Base-by-base conservation (phyloP, 2,797 vertebrate species). In the Falco cherrug region DNA sequence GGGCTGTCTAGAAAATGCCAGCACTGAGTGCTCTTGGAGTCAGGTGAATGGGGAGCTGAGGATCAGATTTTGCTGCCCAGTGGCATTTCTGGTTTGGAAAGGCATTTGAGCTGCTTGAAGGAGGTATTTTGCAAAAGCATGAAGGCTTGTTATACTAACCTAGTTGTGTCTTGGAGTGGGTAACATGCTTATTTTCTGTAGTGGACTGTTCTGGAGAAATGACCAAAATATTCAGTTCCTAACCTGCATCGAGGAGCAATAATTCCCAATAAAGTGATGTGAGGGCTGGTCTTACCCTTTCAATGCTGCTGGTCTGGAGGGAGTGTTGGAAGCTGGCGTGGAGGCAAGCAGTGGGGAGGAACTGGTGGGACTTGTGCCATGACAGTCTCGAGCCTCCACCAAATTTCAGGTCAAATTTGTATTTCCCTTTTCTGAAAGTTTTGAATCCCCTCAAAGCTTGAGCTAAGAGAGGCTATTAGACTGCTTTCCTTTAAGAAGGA, bases 231-330 rank as follows among this genome's bases (percentile, higher is more conserved):
- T 11, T 39, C 13, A 13, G 13, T n/a, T 31, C 47, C 47, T 29
- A 20, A 29, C 15, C 25, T 31, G 54, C 39, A 14, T 19, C 21
- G 45, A 35, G 80, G 39, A 60, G 29, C 13, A 16, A 39, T 18
- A 67, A 43, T n/a, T 74, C 43, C 70, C 43, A 10, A 1, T 1
- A 7, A 47, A 57, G 31, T 0, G 0, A 4, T 3, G 18, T 0
- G 5, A 61, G 39, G 51, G 5, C 59, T 43, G 43, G 71, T 47
- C 10, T 80, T 57, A 7, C 11, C 60, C 19, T 26, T 50, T 5
- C 0, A 0, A 4, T 2, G 7, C 45, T 0, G 1, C 47, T 39
- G 18, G 10, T 39, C 43, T 57, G 69, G 13, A 37, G 41, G 13
- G 26, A 1, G 9, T 7, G 26, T 12, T 53, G 84, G 67, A 64